Conservation (phyloP, 2,113 vertebrate species). For the Pithys albifrons region DNA sequence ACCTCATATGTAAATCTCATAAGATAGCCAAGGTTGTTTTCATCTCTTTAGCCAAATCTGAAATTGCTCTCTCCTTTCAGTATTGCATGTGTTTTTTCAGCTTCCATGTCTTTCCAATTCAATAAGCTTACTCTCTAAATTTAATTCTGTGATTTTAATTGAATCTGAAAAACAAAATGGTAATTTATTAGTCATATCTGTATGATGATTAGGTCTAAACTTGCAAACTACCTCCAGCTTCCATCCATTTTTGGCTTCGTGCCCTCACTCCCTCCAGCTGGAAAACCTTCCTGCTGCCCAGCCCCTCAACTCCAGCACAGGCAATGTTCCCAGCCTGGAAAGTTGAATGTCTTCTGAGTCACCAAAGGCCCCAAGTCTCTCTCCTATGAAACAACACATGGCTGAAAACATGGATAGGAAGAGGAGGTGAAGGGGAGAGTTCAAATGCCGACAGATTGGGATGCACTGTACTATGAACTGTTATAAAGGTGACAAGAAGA, state of each 20-base stretch:
- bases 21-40: background rate
- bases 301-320: background rate
- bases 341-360: constrained; percentile 32
- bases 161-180: background rate
- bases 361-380: background rate
- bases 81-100: background rate
- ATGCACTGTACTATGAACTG: background rate
- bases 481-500: background rate
- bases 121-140: background rate
- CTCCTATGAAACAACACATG: background rate
- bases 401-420: background rate
- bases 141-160: constrained; percentile 14
- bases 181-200: background rate
- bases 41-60: background rate
- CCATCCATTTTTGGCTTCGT: background rate
- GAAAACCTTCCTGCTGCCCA: background rate
- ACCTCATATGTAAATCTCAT: background rate
- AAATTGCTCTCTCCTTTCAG: background rate
- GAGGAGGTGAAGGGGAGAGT: background rate
- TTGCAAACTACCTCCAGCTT: background rate
- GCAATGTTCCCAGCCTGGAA: background rate
- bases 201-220: background rate
- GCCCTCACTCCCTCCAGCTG: background rate
- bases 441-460: background rate
- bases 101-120: background rate